These are phyloP conservation scores for Camponotus vicinus DNA, from an alignment of 1,140 invertebrate species.

Conservation along the genomic window DNA sequence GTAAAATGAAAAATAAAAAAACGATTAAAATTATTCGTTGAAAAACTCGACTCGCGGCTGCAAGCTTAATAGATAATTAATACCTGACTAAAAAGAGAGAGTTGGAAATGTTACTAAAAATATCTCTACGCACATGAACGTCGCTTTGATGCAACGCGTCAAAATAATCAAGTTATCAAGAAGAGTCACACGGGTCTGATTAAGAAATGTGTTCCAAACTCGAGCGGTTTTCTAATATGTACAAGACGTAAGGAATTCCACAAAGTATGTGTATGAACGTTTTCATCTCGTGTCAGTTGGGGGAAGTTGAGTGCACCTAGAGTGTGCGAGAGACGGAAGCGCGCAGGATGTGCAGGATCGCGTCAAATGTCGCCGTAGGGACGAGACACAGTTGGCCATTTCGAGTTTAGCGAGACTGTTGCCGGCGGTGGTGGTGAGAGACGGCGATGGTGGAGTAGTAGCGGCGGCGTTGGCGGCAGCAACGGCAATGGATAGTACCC, in stretches of 20 bases:
- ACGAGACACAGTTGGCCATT: slow-evolving; percentile 80
- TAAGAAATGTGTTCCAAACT: neutral
- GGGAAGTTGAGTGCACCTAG: neutral
- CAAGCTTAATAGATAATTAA: neutral
- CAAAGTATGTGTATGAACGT: neutral
- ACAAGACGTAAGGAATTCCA: neutral
- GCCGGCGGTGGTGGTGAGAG: slow-evolving; percentile 51
- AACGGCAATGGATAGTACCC: slow-evolving; percentile 46
- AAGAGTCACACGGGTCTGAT: neutral
- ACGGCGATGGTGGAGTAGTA: slow-evolving; percentile 17
- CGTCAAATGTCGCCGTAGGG: slow-evolving; percentile 74
- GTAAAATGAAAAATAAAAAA: neutral
- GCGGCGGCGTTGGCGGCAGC: slow-evolving; percentile 9
- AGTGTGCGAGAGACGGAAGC: neutral
- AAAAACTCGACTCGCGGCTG: neutral
- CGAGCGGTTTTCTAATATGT: neutral
- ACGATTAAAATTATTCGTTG: neutral
- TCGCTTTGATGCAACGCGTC: neutral
- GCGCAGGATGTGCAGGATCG: slow-evolving; percentile 67
- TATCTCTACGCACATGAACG: neutral
- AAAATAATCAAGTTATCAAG: neutral
- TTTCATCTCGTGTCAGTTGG: slow-evolving; percentile 35
- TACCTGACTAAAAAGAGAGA: neutral
- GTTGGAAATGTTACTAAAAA: neutral
- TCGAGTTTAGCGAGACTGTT: slow-evolving; percentile 80